Evolutionary conservation across 2,113 vertebrate species (phyloP).

Genomic region (Callaeas wilsoni): DNA sequence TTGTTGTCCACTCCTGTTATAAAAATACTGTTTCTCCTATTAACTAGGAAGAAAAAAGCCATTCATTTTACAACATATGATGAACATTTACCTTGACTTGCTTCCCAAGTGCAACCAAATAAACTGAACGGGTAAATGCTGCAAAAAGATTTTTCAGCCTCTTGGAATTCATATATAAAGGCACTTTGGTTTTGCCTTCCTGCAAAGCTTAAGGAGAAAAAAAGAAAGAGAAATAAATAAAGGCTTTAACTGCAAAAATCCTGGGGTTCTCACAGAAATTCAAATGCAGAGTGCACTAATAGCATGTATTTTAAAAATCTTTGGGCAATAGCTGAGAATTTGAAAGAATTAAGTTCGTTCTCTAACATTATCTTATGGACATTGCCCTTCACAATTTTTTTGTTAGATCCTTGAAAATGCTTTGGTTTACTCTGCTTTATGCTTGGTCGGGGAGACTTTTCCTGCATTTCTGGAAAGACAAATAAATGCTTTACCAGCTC

Average conservation of each 20-base stretch:
- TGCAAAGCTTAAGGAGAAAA: neutral
- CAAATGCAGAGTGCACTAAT: neutral
- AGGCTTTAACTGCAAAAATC: neutral
- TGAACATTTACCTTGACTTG: neutral
- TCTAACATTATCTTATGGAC: neutral
- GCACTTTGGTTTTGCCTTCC: neutral
- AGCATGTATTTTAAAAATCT: neutral
- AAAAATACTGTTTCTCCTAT: neutral
- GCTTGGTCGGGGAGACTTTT: neutral
- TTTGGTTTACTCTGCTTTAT: neutral
- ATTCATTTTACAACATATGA: neutral
- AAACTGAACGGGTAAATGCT: neutral
- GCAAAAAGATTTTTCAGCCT: neutral
- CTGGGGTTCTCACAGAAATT: neutral
- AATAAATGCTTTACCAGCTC: neutral
- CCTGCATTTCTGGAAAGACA: neutral
- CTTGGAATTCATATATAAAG: neutral
- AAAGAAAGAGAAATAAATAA: neutral
- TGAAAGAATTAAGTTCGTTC: neutral
- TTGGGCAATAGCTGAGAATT: neutral
- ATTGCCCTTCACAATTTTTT: neutral
- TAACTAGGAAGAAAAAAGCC: neutral
- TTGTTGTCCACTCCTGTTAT: neutral
- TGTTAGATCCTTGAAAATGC: neutral
- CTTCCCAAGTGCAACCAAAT: neutral